These are phyloP conservation scores for Sphenodon punctatus DNA, from an alignment of 2,797 vertebrate species.

Conservation along the genomic window DNA sequence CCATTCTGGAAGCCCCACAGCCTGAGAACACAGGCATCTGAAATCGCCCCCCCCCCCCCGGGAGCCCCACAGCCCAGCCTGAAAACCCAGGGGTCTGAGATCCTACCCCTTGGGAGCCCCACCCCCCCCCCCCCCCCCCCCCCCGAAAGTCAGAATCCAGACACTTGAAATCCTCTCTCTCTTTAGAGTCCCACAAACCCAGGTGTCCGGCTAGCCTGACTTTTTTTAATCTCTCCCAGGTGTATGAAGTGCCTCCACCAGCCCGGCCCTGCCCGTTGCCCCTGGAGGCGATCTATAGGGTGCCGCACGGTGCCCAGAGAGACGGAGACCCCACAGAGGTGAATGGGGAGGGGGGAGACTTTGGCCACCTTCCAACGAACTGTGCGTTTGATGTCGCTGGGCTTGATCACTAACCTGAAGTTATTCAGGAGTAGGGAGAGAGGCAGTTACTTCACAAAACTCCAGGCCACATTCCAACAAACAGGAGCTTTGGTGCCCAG, in stretches of 20 bases:
- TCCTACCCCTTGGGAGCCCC: background rate
- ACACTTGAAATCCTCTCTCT: conserved; percentile 63
- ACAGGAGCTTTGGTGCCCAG: too few relatives aligned
- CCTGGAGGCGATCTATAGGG: conserved; percentile 69
- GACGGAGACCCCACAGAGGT: conserved; percentile 54
- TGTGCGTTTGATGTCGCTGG: too few relatives aligned
- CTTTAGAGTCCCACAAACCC: too few relatives aligned
- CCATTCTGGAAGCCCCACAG: too few relatives aligned
- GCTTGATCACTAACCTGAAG: too few relatives aligned
- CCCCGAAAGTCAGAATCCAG: too few relatives aligned
- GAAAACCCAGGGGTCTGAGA: background rate
- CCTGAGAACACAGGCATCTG: conserved; percentile 55
- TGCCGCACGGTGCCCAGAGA: conserved; percentile 48
- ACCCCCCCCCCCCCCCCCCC: background rate
- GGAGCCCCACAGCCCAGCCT: conserved; percentile 55
- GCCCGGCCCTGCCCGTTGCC: conserved; percentile 54
- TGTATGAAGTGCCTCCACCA: conserved; percentile 88
- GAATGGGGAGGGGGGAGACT: background rate
- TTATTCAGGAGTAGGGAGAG: too few relatives aligned
- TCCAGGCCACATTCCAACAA: too few relatives aligned
- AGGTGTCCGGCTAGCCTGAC: conserved; percentile 25
- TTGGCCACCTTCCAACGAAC: too few relatives aligned
- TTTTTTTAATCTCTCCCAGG: conserved; percentile 74
- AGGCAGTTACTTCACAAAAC: too few relatives aligned
- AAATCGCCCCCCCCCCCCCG: conserved; percentile 77